phyloP scores from a whole-genome alignment of 1,140 invertebrate species.

The Drosophila mojavensis region DNA sequence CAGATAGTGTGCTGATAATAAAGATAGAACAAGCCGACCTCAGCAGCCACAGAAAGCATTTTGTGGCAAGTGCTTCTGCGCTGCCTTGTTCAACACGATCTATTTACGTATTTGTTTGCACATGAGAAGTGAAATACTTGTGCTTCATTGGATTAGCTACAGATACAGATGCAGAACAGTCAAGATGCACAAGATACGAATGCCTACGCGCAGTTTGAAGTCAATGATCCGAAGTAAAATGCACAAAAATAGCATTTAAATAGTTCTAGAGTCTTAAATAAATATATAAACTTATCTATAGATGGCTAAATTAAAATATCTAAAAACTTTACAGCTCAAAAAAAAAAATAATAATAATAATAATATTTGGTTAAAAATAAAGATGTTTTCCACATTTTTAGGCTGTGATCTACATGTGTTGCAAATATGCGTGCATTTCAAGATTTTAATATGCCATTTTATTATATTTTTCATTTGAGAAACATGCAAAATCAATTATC shows the following conservation, averaged over 20 bases:
- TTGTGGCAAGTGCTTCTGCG: background rate
- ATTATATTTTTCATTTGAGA: no score
- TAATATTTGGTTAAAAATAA: no score
- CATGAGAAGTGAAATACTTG: background rate
- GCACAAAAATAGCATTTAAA: slow-evolving; percentile 7
- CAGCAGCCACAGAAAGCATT: slow-evolving; percentile 12
- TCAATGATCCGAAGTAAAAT: slow-evolving; percentile 10
- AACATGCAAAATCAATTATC: no score
- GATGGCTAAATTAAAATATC: no score
- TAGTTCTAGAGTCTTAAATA: no score
- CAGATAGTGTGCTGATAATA: slow-evolving; percentile 62
- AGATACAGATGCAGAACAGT: slow-evolving; percentile 16
- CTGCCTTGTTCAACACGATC: slow-evolving; percentile 11
- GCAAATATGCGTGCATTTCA: no score
- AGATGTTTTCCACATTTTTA: no score
- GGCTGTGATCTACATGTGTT: no score
- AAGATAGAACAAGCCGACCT: slow-evolving; percentile 32
- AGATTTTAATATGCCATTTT: no score
- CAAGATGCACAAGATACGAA: slow-evolving; percentile 11
- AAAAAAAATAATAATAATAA: no score
- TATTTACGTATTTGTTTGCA: slow-evolving; percentile 22
- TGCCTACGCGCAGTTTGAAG: slow-evolving; percentile 9
- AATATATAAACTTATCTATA: no score
- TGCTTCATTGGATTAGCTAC: slow-evolving; percentile 12
- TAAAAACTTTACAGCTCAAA: no score